Evolutionary conservation across 1,140 invertebrate genomes (phyloP).

Genomic region (Heliothis virescens): DNA sequence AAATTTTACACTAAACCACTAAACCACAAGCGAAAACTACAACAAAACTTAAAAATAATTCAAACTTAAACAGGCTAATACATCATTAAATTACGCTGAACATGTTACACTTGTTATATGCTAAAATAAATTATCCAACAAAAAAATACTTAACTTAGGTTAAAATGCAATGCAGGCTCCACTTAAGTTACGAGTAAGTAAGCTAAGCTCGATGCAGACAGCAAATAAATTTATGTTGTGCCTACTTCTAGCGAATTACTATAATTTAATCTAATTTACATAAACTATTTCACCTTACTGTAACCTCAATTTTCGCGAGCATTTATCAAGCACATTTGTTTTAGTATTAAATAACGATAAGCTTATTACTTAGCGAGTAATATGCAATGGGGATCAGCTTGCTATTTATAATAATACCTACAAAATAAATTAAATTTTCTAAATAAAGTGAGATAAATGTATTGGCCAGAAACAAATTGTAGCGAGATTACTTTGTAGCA

Average conservation of each 20-base stretch:
- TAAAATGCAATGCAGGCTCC: slow-evolving; percentile 3
- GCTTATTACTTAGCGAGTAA: background rate
- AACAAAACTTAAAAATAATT: background rate
- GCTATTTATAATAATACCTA: too few relatives aligned
- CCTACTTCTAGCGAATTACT: slow-evolving; percentile 33
- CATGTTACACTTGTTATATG: background rate
- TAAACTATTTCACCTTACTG: slow-evolving; percentile 40
- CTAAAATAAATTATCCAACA: background rate
- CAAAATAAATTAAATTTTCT: too few relatives aligned
- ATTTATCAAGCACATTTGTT: slow-evolving; percentile 36
- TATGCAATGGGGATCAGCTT: background rate
- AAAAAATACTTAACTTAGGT: background rate
- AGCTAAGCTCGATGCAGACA: slow-evolving; percentile 21
- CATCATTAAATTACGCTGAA: background rate
- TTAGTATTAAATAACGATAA: slow-evolving; percentile 22
- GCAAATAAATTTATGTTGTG: slow-evolving; percentile 16
- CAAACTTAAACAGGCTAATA: background rate
- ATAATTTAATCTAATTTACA: slow-evolving; percentile 42
- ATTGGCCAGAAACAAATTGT: too few relatives aligned
- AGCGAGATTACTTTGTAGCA: too few relatives aligned
- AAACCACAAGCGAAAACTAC: background rate
- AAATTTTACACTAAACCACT: background rate
- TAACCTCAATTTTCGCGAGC: slow-evolving; percentile 38
- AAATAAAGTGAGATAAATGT: too few relatives aligned
- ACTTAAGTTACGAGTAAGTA: background rate